These are phyloP conservation scores for Alviniconcha strummeri DNA, from an alignment of 2,888 invertebrate species.

Conservation along the genomic window DNA sequence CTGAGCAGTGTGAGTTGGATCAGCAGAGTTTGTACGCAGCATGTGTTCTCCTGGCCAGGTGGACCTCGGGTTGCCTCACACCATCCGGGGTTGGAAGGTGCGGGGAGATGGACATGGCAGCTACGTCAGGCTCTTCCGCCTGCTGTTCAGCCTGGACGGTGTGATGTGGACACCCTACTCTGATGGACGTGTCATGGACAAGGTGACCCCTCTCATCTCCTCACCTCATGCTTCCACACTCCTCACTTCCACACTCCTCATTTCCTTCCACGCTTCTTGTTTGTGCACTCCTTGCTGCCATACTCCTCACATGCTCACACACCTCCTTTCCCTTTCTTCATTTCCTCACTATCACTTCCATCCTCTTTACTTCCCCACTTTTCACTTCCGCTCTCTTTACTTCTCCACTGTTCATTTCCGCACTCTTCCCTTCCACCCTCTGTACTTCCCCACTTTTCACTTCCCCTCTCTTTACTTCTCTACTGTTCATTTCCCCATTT, in stretches of 20 bases:
- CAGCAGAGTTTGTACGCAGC: background rate
- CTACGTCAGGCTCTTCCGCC: constrained; percentile 49
- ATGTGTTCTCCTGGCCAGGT: constrained; percentile 37
- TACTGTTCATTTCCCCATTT: background rate
- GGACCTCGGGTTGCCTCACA: constrained; percentile 39
- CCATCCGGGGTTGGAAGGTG: constrained; percentile 46
- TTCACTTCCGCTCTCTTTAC: background rate
- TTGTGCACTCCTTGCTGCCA: background rate
- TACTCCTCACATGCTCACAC: too few relatives aligned
- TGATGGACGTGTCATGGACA: constrained; percentile 44
- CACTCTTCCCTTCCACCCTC: background rate
- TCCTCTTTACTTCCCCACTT: background rate
- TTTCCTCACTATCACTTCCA: background rate
- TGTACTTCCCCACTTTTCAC: background rate
- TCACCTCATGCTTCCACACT: background rate
- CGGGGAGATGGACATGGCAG: constrained; percentile 44
- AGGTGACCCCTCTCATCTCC: constrained; percentile 38
- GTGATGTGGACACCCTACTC: constrained; percentile 48
- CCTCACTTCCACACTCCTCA: background rate
- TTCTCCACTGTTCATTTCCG: background rate
- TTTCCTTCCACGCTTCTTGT: background rate
- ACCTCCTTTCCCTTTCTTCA: background rate
- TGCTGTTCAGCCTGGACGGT: constrained; percentile 52
- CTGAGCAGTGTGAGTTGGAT: background rate
- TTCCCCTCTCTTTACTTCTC: background rate